Percentiles rank a stretch among this genome's conserved stretches.
Evolutionary conservation across 2,888 invertebrate species (phyloP).

Genomic region (Cremastinae sp.): DNA sequence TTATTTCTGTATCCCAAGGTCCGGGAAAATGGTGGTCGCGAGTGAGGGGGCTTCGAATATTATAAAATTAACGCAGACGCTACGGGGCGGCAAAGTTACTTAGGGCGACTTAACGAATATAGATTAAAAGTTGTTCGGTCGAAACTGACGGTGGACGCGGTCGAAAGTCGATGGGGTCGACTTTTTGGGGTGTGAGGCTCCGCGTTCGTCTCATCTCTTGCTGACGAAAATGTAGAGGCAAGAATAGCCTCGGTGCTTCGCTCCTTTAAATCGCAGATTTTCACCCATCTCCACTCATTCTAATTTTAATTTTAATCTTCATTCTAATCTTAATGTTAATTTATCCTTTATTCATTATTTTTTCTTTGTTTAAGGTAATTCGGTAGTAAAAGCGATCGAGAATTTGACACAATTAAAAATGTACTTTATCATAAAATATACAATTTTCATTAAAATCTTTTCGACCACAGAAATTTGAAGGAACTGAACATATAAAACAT

Average conservation of each 20-base stretch:
- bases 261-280: too few species aligned
- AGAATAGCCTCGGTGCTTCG: slow-evolving; percentile 35
- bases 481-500: too few species aligned
- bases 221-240: slow-evolving; percentile 46
- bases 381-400: too few species aligned
- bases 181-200: slow-evolving; percentile 46
- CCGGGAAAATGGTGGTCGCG: not conserved
- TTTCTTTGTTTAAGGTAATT: not conserved
- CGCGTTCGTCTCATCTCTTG: slow-evolving; percentile 48
- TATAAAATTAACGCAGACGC: slow-evolving; percentile 76
- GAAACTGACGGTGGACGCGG: slow-evolving; percentile 54
- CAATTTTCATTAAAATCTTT: too few species aligned
- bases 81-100: slow-evolving; percentile 68
- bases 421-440: too few species aligned
- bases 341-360: too few species aligned
- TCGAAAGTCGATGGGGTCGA: slow-evolving; percentile 40
- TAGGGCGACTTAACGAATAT: slow-evolving; percentile 78
- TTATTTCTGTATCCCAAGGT: not conserved
- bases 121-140: slow-evolving; percentile 78
- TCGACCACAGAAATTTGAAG: too few species aligned
- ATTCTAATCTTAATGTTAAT: too few species aligned
- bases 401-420: too few species aligned
- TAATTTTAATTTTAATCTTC: too few species aligned
- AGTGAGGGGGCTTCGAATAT: slow-evolving; percentile 52
- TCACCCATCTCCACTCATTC: not conserved